Percentiles rank a stretch among this genome's conserved stretches.
Evolutionary conservation across 2,797 vertebrate genomes (phyloP).

Genomic region (Luscinia megarhynchos): DNA sequence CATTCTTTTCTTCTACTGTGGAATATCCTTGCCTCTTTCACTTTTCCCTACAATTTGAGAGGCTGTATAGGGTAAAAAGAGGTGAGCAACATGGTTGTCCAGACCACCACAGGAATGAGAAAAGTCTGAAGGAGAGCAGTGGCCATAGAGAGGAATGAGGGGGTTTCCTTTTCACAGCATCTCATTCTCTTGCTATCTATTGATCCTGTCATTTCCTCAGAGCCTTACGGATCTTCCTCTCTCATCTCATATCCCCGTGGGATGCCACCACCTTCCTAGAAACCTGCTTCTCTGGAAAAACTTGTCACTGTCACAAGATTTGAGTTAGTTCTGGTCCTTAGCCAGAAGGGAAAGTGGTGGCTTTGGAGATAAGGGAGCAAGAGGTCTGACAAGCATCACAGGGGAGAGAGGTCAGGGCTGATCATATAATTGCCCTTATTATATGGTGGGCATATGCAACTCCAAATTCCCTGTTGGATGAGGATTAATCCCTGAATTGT

Average conservation of each 20-base stretch:
- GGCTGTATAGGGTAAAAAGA: not conserved
- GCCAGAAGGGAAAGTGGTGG: not conserved
- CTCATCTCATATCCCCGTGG: fast-evolving
- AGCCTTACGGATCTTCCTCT: not conserved
- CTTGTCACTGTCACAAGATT: not conserved
- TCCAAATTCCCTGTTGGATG: not conserved
- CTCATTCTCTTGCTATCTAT: not conserved
- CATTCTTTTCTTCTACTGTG: not conserved
- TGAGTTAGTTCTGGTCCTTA: not conserved
- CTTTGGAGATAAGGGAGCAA: not conserved
- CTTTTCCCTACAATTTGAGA: not conserved
- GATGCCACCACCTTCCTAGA: not conserved
- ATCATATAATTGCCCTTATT: not conserved
- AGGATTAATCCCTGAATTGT: not conserved
- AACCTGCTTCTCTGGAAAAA: not conserved
- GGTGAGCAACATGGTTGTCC: not conserved
- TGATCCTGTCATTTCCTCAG: not conserved
- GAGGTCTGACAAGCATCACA: not conserved
- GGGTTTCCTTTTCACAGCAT: not conserved
- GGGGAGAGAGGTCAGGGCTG: not conserved
- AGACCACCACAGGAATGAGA: not conserved
- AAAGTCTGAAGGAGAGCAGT: not conserved
- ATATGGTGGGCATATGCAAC: not conserved
- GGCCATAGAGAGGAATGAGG: not conserved
- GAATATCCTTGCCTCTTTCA: not conserved